Base-by-base conservation (phyloP, 2,113 vertebrate genomes). In the Morone chrysops region DNA sequence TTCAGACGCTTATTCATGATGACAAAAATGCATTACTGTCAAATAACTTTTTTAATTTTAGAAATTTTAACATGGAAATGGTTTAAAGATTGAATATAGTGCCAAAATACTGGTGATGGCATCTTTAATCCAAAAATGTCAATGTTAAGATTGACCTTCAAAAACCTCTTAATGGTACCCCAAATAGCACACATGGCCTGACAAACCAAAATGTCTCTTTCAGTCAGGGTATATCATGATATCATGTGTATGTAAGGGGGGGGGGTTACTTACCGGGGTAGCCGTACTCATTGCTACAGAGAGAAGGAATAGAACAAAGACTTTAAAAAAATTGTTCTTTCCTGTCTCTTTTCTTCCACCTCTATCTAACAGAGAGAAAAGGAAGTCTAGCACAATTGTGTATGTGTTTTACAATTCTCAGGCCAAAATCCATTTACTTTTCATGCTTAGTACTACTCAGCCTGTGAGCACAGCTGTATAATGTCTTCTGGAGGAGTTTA, bases 131-230 rank as follows among this genome's bases (percentile, higher is more conserved):
- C 5, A 43, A 45, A 67, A 54, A 72, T 66, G 3, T 11, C 2
- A 17, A 2, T 18, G 14, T 54, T 53, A 48, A 61, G 20, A 60
- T 8, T 76, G 80, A 82, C 83, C 78, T 84, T 83, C 80, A 87
- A 18, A 87, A 79, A 74, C 16, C 61, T 78, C 18, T 53, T 68
- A 41, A 48, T 80, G 75, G 31, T 9, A 43, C 4, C 25, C 4
- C 17, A 13, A 41, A 41, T 18, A 57, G 12, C 40, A 63, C 3
- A 43, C 38, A 38, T 22, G 16, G 7, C 17, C 31, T 25, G 17
- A n/a, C 50, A 31, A 74, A 57, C 11, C 25, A 22, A 51, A 65
- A 36, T 48, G 56, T 43, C 61, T 63, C 16, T 36, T 41, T 62
- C 31, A 59, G 41, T 43, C 74, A 59, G 60, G 18, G 31, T 57